Conservation (phyloP, 2,888 invertebrate species). For the Oegoconia quadripuncta region DNA sequence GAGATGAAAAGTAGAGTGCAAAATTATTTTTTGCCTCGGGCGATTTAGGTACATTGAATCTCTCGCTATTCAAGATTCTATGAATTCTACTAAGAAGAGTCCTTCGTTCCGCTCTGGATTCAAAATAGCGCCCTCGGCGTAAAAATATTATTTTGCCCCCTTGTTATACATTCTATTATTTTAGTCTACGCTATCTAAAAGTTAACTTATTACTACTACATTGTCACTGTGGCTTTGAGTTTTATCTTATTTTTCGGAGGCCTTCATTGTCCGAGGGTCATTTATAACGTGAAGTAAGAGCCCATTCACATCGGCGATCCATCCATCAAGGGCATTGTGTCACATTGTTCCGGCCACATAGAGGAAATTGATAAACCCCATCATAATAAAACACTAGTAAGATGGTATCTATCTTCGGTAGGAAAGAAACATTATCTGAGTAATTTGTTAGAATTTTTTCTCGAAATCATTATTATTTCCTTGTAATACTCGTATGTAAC, state of each 20-base stretch:
- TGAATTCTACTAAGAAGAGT: too few relatives aligned
- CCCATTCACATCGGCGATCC: constrained; percentile 39
- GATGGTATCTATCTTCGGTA: neutral
- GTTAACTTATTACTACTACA: constrained; percentile 25
- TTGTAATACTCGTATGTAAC: too few relatives aligned
- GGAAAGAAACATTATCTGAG: neutral
- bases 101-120: too few relatives aligned
- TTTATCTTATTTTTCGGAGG: constrained; percentile 29
- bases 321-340: constrained; percentile 45
- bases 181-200: constrained; percentile 2
- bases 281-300: constrained; percentile 40
- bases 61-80: too few relatives aligned
- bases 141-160: too few relatives aligned
- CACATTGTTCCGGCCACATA: constrained; percentile 24
- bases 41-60: too few relatives aligned
- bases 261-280: constrained; percentile 34
- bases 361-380: constrained; percentile 32
- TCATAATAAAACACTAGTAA: constrained; percentile 14
- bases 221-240: constrained; percentile 19
- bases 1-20: too few relatives aligned
- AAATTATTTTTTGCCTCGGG: too few relatives aligned
- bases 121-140: too few relatives aligned
- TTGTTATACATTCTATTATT: neutral
- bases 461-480: too few relatives aligned
- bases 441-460: too few relatives aligned